Evolutionary conservation across 2,888 invertebrate species (phyloP).

Genomic region (Pachydiplax longipennis): DNA sequence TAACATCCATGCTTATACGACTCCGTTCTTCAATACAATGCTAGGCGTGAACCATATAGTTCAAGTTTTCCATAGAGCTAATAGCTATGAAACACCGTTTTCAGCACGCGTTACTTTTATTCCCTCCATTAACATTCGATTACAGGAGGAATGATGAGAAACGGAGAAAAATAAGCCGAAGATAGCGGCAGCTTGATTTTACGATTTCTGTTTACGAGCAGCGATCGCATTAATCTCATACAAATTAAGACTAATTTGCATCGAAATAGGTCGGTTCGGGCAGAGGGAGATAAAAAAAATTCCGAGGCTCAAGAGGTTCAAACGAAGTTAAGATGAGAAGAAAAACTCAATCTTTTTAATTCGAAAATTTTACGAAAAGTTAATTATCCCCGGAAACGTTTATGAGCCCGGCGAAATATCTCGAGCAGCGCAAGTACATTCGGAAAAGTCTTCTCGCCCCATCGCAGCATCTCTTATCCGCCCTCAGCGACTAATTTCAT

Average conservation of each 20-base stretch:
- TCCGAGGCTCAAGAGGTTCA: neutral
- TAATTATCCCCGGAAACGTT: conserved; percentile 9
- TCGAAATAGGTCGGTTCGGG: conserved; percentile 7
- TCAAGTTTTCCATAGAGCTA: no score
- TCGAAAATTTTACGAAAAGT: conserved; percentile 14
- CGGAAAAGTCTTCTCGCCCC: no score
- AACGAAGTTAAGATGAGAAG: neutral
- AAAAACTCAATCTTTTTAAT: conserved; percentile 23
- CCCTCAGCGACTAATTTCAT: neutral
- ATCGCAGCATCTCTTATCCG: no score
- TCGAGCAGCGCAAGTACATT: neutral
- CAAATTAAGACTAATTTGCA: conserved; percentile 34
- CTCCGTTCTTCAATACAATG: no score
- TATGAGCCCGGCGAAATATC: neutral
- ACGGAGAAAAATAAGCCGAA: no score
- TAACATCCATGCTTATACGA: no score
- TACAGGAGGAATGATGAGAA: no score
- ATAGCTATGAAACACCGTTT: no score
- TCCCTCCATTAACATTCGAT: no score
- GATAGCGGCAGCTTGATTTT: no score
- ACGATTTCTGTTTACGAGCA: neutral
- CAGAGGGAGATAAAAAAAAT: neutral
- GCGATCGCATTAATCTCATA: conserved; percentile 8
- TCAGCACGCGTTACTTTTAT: no score
- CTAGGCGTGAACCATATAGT: no score